Conservation (phyloP, 2,113 vertebrate genomes). For the Sorex fumeus region DNA sequence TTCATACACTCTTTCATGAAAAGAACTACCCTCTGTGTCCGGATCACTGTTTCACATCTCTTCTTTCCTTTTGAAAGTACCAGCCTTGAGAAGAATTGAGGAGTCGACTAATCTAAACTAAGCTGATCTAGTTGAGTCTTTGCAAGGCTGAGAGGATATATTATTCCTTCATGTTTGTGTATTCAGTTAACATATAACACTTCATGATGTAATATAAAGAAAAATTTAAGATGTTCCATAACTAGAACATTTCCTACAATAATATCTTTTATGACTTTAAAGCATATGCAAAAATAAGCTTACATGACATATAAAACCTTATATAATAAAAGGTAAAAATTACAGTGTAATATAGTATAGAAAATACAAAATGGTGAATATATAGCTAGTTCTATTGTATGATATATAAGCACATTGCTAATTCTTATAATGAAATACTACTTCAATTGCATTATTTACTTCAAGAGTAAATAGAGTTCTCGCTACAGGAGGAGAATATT, state of each 20-base stretch:
- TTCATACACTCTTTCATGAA: not conserved
- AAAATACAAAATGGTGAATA: no score
- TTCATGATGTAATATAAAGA: not conserved
- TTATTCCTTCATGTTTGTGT: not conserved
- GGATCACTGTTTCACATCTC: not conserved
- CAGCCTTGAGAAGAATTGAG: not conserved
- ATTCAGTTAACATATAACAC: not conserved
- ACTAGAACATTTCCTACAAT: not conserved
- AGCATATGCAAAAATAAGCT: not conserved
- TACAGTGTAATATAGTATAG: not conserved
- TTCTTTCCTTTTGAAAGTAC: not conserved
- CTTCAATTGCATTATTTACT: no score
- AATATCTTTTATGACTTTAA: not conserved
- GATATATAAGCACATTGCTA: no score
- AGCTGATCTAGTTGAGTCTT: not conserved
- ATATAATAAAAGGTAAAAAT: not conserved
- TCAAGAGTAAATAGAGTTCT: no score
- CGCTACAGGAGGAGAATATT: no score
- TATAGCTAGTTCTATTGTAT: not conserved
- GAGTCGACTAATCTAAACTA: not conserved
- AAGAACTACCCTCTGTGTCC: no score
- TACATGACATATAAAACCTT: not conserved
- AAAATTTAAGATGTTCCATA: not conserved
- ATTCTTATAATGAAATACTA: no score
- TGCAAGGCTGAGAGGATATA: not conserved